Base-by-base conservation (phyloP, 2,797 vertebrate genomes). In the Hemibagrus guttatus region DNA sequence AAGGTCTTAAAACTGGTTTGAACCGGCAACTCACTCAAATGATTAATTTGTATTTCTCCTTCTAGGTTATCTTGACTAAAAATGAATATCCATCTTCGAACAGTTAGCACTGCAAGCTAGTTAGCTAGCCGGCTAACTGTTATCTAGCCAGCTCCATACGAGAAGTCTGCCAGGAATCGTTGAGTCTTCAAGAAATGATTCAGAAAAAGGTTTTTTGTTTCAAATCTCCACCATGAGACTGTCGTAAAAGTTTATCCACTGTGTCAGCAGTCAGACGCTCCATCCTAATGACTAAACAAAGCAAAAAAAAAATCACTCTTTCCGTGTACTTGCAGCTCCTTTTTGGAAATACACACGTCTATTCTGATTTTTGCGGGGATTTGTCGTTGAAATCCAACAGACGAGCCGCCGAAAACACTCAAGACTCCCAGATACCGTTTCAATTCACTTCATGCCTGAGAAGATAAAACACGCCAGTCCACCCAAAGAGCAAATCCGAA, bases 91-190 rank as follows among this genome's bases (percentile, higher is more conserved):
- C 61, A 81, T 81, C 3, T 6, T 61, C 58, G 56, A 42, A 3
- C 35, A 63, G 78, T 63, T 42, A 80, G n/a, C 42, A 19, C n/a
- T 52, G 80, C 42, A 13, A 13, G 81, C 81, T 82, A 82, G 46
- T 23, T 31, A 52, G 46, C 81, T 66, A 82, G n/a, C 81, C 39
- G 63, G 81, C 81, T 82, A 82, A 84, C 69, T 74, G 83, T 75
- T 75, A 84, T 72, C 83, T 46, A 12, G 35, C 35, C 69, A 84
- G 31, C 16, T 49, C 83, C 69, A 74, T 74, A 21, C 4, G 17
- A 61, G 66, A 84, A 59, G 11, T 42, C 66, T 56, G 13, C 1
- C 14, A 63, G 79, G 26, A 63, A 56, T 23, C 1, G 35, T 79
- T 21, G 52, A 56, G 28, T 26, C 39, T 63, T 64, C 42, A 4